A percentile compares a stretch with the other conserved stretches of the same genome.
Evolutionary conservation across 2,888 invertebrate genomes (phyloP).

Genomic region (Apotomis capreana): DNA sequence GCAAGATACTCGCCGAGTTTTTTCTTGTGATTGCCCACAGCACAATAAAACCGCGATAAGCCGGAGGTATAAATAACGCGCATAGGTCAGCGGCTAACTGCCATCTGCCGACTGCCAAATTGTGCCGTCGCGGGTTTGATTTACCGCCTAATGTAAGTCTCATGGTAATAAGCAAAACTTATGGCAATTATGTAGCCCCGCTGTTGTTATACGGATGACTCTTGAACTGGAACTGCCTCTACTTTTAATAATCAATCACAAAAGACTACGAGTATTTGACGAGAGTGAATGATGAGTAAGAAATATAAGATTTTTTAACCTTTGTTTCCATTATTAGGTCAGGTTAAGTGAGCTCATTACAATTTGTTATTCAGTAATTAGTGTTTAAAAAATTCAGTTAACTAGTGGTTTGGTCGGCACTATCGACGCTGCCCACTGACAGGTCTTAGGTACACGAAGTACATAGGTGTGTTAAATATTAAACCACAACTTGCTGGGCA

Average conservation of each 20-base stretch:
- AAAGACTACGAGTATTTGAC: not conserved
- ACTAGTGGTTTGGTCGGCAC: no score
- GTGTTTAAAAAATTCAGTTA: no score
- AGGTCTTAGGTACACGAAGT: no score
- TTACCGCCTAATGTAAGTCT: conserved; percentile 29
- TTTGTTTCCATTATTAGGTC: no score
- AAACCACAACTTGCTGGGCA: no score
- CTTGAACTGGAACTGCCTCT: not conserved
- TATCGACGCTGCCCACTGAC: no score
- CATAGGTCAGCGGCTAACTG: conserved; percentile 34
- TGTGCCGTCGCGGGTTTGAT: conserved; percentile 21
- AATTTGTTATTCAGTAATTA: no score
- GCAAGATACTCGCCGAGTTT: conserved; percentile 60
- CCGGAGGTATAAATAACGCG: conserved; percentile 37
- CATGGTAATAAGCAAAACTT: conserved; percentile 28
- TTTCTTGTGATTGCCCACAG: conserved; percentile 61
- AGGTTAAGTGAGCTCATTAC: no score
- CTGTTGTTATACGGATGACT: not conserved
- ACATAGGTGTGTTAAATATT: no score
- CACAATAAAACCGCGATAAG: conserved; percentile 60
- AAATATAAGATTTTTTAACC: no score
- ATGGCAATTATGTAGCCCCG: conserved; percentile 1
- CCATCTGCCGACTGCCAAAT: conserved; percentile 34
- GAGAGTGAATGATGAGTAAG: no score
- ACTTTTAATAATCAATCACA: conserved; percentile 1